Conservation (phyloP, 2,797 vertebrate genomes). For the Parotocinclus haroldoi region DNA sequence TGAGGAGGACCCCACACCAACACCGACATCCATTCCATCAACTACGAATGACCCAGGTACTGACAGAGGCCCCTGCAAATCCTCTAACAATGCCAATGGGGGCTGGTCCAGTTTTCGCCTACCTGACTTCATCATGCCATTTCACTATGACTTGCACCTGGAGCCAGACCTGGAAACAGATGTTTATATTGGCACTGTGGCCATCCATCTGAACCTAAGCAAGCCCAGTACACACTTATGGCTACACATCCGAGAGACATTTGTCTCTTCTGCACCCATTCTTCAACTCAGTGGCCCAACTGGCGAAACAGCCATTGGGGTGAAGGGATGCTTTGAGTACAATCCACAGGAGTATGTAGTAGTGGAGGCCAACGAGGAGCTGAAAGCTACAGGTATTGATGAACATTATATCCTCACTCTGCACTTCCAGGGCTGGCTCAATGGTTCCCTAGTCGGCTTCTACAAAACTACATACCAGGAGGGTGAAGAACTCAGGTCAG, state of each 20-base stretch:
- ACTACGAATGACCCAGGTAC: conserved; percentile 3
- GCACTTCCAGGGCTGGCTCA: conserved; percentile 86
- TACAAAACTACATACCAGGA: conserved; percentile 87
- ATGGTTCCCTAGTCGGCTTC: conserved; percentile 90
- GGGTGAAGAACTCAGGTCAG: conserved; percentile 75
- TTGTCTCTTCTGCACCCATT: conserved; percentile 66
- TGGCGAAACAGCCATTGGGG: conserved; percentile 48
- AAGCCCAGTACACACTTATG: conserved; percentile 74
- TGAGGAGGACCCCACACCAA: conserved; percentile 13
- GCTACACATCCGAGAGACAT: conserved; percentile 88
- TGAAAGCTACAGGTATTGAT: conserved; percentile 44
- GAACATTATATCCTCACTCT: conserved; percentile 76
- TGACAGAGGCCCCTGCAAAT: conserved; percentile 65
- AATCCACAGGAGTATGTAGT: conserved; percentile 81
- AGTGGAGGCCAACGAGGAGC: conserved; percentile 66
- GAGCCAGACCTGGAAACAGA: conserved; percentile 76
- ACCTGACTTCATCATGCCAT: conserved; percentile 74
- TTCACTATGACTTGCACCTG: conserved; percentile 86
- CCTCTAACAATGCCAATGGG: conserved; percentile 69
- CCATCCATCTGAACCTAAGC: conserved; percentile 68
- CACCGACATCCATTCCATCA: conserved; percentile 23
- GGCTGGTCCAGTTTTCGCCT: conserved; percentile 84
- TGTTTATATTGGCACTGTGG: conserved; percentile 78
- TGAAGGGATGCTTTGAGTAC: conserved; percentile 84
- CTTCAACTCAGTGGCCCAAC: conserved; percentile 45